A percentile compares a stretch with the other conserved stretches of the same genome.
phyloP scores from a whole-genome alignment of 35 echinoderm and acorn worm species.

The Acanthaster planci region DNA sequence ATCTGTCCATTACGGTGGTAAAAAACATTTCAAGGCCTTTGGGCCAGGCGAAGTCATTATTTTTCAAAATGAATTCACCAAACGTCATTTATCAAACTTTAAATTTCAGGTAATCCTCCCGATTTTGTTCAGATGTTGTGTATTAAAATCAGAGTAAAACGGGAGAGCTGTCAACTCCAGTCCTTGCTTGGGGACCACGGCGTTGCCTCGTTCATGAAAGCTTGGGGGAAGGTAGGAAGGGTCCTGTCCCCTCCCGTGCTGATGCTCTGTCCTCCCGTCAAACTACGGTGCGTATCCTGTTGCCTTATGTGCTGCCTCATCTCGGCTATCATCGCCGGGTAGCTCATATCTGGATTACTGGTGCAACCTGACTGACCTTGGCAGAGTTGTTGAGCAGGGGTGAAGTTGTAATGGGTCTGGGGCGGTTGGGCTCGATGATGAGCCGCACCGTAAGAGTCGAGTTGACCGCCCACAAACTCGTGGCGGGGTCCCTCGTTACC shows the following conservation, averaged over 20 bases:
- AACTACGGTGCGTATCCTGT: neutral
- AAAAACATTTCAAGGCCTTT: no score
- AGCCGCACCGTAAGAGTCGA: no score
- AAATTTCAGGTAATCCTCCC: no score
- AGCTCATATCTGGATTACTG: neutral
- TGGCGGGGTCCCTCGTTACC: neutral
- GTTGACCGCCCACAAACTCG: neutral
- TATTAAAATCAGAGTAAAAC: no score
- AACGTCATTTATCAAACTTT: no score
- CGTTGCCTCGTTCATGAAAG: neutral
- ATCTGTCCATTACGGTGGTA: no score
- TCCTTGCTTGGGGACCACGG: no score
- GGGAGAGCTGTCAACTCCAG: no score
- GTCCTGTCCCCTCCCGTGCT: neutral
- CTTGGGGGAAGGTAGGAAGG: slow-evolving; percentile 9
- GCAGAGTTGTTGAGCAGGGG: neutral
- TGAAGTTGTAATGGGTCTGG: neutral
- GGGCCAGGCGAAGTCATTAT: no score
- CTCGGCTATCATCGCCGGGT: neutral
- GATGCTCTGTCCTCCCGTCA: neutral
- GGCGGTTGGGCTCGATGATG: no score
- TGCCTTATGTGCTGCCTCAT: neutral
- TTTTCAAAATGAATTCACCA: no score
- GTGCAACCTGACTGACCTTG: neutral
- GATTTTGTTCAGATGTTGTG: no score